These are phyloP conservation scores for Oceanites oceanicus DNA, from an alignment of 2,113 vertebrate species.

Conservation along the genomic window DNA sequence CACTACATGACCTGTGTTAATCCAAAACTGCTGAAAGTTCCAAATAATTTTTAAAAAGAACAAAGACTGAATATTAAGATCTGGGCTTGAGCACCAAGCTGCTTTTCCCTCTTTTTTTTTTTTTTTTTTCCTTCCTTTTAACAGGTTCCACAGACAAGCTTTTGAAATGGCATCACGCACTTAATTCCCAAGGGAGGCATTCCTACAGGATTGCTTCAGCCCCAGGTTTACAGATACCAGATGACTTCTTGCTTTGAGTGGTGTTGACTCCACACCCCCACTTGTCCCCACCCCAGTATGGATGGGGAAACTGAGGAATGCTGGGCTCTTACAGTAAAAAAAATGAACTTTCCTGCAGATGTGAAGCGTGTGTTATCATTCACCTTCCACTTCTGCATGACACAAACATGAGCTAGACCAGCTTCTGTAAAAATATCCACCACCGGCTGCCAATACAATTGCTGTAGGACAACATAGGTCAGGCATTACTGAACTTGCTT, in stretches of 20 bases:
- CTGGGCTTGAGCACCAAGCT: neutral
- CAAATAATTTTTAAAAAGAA: neutral
- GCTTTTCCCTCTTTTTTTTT: too few relatives aligned
- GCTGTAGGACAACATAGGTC: neutral
- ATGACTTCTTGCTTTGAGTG: neutral
- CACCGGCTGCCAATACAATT: neutral
- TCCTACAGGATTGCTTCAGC: neutral
- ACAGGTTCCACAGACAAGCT: neutral
- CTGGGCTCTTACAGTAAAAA: accelerated
- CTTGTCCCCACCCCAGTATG: neutral
- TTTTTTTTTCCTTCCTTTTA: neutral
- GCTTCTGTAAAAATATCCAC: neutral
- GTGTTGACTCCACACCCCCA: neutral
- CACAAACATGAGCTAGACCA: neutral
- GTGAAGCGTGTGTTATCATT: neutral
- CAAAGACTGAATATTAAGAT: neutral
- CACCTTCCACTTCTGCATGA: neutral
- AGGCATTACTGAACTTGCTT: neutral
- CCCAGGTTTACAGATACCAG: neutral
- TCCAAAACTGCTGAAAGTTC: neutral
- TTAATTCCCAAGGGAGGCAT: neutral
- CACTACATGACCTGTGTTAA: neutral
- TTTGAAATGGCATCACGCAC: neutral
- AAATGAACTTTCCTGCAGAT: neutral
- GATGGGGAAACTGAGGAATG: neutral